These are phyloP conservation scores for Drosophila nannoptera DNA, from an alignment of 1,140 invertebrate genomes.

Conservation along the genomic window DNA sequence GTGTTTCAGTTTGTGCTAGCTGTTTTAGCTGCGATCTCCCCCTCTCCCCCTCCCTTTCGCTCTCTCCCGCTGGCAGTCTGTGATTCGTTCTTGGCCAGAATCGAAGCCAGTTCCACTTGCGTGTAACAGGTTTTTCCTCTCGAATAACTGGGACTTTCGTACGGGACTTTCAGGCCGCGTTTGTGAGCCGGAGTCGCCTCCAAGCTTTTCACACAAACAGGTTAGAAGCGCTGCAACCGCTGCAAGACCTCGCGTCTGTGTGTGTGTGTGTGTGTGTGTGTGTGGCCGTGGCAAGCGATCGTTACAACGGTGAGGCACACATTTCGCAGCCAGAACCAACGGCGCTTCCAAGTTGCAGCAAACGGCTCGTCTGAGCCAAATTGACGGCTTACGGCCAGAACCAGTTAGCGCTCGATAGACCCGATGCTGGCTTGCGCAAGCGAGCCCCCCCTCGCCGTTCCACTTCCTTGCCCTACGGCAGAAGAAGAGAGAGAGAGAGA, in stretches of 20 bases:
- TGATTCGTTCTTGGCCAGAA: conserved; percentile 56
- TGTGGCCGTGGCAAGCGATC: conserved; percentile 4
- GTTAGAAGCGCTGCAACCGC: conserved; percentile 67
- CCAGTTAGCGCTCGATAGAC: conserved; percentile 62
- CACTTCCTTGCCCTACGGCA: conserved; percentile 11
- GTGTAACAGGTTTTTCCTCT: conserved; percentile 78
- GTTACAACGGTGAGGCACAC: conserved; percentile 75
- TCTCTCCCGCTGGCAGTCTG: conserved; percentile 1
- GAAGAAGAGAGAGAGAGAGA: too few relatives aligned
- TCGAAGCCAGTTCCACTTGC: conserved; percentile 57
- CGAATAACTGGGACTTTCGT: conserved; percentile 79
- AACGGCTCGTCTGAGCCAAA: conserved; percentile 53
- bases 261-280: too few relatives aligned
- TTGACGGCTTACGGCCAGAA: conserved; percentile 66
- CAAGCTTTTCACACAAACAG: conserved; percentile 49
- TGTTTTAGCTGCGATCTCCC: conserved; percentile 19
- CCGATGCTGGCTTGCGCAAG: conserved; percentile 58
- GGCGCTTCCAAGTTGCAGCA: conserved; percentile 53
- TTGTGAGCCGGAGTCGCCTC: conserved; percentile 42
- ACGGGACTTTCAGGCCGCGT: conserved; percentile 69
- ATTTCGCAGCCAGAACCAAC: conserved; percentile 73
- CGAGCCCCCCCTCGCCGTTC: not conserved
- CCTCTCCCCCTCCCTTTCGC: conserved; percentile 1
- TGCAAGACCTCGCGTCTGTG: not conserved
- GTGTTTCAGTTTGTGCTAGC: conserved; percentile 59